Evolutionary conservation across 2,113 vertebrate genomes (phyloP).

Genomic region (Prietella phreatophila): DNA sequence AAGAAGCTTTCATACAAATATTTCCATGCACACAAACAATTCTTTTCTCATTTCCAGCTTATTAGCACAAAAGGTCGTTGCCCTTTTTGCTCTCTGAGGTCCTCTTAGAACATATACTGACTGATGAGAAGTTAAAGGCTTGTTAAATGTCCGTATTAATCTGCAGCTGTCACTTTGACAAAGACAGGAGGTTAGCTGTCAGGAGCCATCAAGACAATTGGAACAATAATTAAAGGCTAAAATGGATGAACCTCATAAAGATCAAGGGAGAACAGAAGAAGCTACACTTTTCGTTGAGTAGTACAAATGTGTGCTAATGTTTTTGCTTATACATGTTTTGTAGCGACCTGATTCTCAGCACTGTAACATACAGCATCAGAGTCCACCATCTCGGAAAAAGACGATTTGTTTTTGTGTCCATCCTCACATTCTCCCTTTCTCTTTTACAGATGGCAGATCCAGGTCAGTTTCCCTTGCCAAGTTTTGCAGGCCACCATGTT

Average conservation of each 20-base stretch:
- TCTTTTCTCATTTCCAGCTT: background rate
- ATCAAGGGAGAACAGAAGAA: constrained; percentile 5
- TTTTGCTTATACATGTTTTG: background rate
- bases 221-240: constrained; percentile 64
- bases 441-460: constrained; percentile 77
- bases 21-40: background rate
- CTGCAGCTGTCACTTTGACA: constrained; percentile 70
- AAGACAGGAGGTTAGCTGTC: constrained; percentile 67
- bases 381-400: constrained; percentile 10
- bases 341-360: background rate
- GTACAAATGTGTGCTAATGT: background rate
- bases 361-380: background rate
- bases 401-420: background rate
- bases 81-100: constrained; percentile 8
- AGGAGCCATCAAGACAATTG: constrained; percentile 56
- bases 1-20: constrained; percentile 20
- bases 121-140: constrained; percentile 66
- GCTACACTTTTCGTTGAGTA: background rate
- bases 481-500: constrained; percentile 94
- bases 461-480: constrained; percentile 89
- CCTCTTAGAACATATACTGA: constrained; percentile 47
- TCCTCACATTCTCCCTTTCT: constrained; percentile 54
- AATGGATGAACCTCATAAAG: constrained; percentile 61
- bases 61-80: background rate
- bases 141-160: constrained; percentile 77